These are phyloP conservation scores for Cyrtorhinus lividipennis DNA, from an alignment of 1,140 invertebrate genomes.

Conservation along the genomic window DNA sequence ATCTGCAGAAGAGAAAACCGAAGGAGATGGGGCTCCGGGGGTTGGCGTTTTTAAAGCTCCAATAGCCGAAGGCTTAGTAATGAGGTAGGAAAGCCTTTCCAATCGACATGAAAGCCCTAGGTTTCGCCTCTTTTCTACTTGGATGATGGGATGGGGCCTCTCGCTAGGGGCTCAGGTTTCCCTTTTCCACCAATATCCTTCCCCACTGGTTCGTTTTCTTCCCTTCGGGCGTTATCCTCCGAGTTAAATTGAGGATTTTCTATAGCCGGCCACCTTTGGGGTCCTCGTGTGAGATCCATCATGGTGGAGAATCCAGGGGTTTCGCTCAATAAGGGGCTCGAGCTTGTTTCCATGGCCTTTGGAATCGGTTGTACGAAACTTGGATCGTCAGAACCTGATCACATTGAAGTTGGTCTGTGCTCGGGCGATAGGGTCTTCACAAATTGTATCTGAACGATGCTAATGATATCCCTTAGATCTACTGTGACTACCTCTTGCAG, in stretches of 20 bases:
- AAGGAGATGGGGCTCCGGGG: too few relatives aligned
- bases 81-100: neutral
- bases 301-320: neutral
- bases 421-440: neutral
- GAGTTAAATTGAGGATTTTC: neutral
- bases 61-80: neutral
- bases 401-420: neutral
- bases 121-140: neutral
- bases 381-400: neutral
- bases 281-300: neutral
- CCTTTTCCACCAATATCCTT: neutral
- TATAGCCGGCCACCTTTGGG: neutral
- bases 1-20: too few relatives aligned
- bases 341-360: neutral
- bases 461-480: neutral
- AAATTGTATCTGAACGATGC: neutral
- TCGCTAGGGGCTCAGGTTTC: neutral
- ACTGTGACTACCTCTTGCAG: neutral
- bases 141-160: neutral
- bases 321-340: neutral
- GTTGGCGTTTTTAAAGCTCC: neutral
- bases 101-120: neutral
- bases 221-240: neutral
- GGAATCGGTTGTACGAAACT: neutral
- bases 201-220: neutral